Percentiles rank a stretch among this genome's conserved stretches.
These are phyloP conservation scores for Thera obeliscata DNA, from an alignment of 2,888 invertebrate species.

Conservation along the genomic window DNA sequence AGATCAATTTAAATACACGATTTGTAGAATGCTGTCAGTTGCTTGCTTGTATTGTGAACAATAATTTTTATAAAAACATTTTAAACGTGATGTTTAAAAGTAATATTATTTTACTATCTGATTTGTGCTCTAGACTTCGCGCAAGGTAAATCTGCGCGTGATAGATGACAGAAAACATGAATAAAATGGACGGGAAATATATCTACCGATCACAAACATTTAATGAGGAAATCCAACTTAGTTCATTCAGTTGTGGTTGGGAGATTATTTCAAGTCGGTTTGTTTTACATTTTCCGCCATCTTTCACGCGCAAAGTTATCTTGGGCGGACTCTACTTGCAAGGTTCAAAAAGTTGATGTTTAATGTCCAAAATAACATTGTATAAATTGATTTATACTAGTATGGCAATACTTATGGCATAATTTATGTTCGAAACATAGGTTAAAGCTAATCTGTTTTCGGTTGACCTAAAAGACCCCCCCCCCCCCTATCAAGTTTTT, in stretches of 20 bases:
- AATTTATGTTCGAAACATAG: constrained; percentile 63
- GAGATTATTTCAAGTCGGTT: too few relatives aligned
- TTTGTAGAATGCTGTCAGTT: constrained; percentile 30
- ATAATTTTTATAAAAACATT: constrained; percentile 26
- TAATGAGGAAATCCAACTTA: too few relatives aligned
- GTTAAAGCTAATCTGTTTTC: constrained; percentile 65
- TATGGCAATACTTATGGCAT: constrained; percentile 73
- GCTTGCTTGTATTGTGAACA: constrained; percentile 13
- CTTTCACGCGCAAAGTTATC: too few relatives aligned
- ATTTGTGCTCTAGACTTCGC: constrained; percentile 19
- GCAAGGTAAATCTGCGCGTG: too few relatives aligned
- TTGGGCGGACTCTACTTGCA: neutral
- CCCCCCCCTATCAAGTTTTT: constrained; percentile 51
- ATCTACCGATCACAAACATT: too few relatives aligned
- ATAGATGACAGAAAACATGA: too few relatives aligned
- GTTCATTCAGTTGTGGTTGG: too few relatives aligned
- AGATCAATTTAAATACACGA: constrained; percentile 7
- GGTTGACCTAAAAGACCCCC: constrained; percentile 50
- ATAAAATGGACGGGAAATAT: too few relatives aligned
- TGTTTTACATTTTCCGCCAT: too few relatives aligned
- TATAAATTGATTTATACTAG: constrained; percentile 43
- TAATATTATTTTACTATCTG: constrained; percentile 24
- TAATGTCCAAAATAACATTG: constrained; percentile 28
- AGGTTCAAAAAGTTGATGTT: constrained; percentile 18
- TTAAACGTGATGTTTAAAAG: constrained; percentile 30